Conservation (phyloP, 35 echinoderm and acorn worm genomes). For the Diadema setosum region DNA sequence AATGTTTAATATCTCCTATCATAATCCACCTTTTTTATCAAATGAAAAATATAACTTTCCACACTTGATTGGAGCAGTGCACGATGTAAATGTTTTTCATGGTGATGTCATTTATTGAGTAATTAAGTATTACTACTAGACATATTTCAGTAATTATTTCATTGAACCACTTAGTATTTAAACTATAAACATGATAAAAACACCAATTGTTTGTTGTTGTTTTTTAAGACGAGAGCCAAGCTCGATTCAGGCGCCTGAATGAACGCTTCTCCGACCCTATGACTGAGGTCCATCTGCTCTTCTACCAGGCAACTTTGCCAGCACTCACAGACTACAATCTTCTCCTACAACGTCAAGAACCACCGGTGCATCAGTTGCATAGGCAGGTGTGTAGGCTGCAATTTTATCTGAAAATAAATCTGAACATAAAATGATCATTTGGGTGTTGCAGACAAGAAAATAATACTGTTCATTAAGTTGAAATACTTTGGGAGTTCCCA, state of each 20-base stretch:
- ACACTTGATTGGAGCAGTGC: background rate
- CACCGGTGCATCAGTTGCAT: background rate
- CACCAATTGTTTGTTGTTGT: no score
- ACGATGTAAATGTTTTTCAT: background rate
- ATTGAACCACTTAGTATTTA: background rate
- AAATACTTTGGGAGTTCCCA: background rate
- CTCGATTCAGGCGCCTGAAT: background rate
- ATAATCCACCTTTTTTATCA: no score
- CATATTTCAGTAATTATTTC: background rate
- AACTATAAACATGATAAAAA: background rate
- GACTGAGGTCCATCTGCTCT: slow-evolving; percentile 18
- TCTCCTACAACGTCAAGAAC: background rate
- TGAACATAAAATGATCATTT: background rate
- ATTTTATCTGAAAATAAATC: background rate
- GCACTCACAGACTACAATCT: slow-evolving; percentile 24
- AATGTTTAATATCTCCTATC: no score
- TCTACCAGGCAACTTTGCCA: slow-evolving; percentile 19
- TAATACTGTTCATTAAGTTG: background rate
- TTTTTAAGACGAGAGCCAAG: background rate
- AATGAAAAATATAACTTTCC: no score
- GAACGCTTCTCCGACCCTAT: background rate
- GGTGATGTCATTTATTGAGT: background rate
- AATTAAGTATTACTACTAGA: background rate
- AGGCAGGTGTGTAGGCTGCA: slow-evolving; percentile 22
- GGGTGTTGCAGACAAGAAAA: background rate